Conservation (phyloP, 1,140 invertebrate species). For the Cyphomyrmex costatus region DNA sequence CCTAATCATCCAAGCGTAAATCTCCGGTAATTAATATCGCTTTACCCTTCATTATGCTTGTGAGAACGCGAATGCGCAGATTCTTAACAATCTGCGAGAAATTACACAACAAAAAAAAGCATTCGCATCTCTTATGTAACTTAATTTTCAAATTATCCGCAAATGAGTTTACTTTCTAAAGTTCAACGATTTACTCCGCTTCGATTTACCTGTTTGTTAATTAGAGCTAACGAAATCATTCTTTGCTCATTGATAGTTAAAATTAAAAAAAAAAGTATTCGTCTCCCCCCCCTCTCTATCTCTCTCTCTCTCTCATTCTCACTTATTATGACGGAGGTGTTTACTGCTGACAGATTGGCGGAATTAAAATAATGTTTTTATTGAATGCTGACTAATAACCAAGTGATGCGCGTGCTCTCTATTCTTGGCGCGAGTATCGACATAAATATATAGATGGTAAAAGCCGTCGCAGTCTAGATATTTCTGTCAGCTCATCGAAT, state of each 20-base stretch:
- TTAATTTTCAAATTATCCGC: background rate
- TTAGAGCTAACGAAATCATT: background rate
- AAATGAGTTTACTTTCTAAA: slow-evolving; percentile 18
- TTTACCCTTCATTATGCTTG: slow-evolving; percentile 11
- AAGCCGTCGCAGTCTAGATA: slow-evolving; percentile 45
- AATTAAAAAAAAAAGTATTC: background rate
- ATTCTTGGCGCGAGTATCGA: slow-evolving; percentile 73
- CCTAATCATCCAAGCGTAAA: background rate
- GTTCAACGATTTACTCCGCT: background rate
- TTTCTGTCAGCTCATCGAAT: slow-evolving; percentile 55
- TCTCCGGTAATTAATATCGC: slow-evolving; percentile 23
- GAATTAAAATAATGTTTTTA: slow-evolving; percentile 40
- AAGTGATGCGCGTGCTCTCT: slow-evolving; percentile 73
- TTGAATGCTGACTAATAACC: slow-evolving; percentile 73
- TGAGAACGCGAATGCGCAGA: background rate
- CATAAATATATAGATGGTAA: slow-evolving; percentile 39
- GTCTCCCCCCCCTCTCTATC: no score
- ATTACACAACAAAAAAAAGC: background rate
- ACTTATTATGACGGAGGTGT: background rate
- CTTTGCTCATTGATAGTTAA: background rate
- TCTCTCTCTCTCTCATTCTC: no score
- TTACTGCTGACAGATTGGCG: background rate
- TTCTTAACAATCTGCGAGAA: slow-evolving; percentile 6
- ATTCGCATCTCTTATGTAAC: background rate
- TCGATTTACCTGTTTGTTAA: background rate